Evolutionary conservation across 1,140 invertebrate species (phyloP), one percentile per base, ranked within the genome.

Genomic region (Chymomyza costata): DNA sequence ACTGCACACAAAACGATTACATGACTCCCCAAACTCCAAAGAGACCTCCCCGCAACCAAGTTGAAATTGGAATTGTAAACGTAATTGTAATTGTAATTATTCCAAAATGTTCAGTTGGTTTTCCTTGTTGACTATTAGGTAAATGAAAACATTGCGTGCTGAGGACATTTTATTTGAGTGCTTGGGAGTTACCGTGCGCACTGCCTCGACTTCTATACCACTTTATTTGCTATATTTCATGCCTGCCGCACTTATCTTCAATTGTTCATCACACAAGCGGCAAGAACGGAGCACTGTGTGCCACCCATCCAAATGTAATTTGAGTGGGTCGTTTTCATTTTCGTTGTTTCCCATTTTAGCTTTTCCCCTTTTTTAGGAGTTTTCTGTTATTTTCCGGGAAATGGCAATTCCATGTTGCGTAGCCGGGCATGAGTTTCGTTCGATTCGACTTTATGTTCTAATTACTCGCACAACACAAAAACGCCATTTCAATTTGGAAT

Each of bases 401-500:
- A 25, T 25, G 21, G 21, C 21, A 25, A 3, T 25, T 25, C 21
- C 21, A 25, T 25, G 21, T 3, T 3, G 21, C 21, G 21, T 25
- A 3, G 3, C 21, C 8, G 21, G 31, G n/a, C n/a, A n/a, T 38
- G 52, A 28, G 52, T 47, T 16, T 44, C 41, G 70, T 76, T 78
- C 73, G 73, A 71, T 80, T 64, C 62, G 58, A 80, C 63, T 78
- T 71, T 78, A 66, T 46, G 54, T 80, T 62, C 73, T 78, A 78
- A 78, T 78, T 78, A 78, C 71, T 80, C 61, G 71, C 71, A 66
- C 73, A 78, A 80, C 73, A 78, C 71, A 80, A 67, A 78, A 80
- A 78, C 71, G 59, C 62, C 71, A 78, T 66, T 78, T 71, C 58
- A 78, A 78, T 71, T 78, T 66, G 71, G 80, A 25, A 78, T 78